These are phyloP conservation scores for Erynnis tages DNA, from an alignment of 2,888 invertebrate genomes.

Conservation along the genomic window DNA sequence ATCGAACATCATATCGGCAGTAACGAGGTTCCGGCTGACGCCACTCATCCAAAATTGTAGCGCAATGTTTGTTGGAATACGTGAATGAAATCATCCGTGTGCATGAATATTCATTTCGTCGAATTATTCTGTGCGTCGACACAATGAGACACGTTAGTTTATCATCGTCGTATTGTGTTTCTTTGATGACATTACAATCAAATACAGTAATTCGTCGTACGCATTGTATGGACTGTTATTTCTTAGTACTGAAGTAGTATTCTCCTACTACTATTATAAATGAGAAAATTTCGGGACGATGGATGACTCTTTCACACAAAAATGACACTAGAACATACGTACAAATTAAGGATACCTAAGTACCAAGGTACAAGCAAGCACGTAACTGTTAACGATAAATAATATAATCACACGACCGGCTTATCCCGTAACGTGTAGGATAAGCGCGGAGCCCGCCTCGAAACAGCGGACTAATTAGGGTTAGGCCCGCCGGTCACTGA, in stretches of 20 bases:
- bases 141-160: conserved; percentile 2
- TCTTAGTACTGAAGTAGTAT: too few species aligned
- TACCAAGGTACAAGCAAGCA: too few species aligned
- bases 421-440: not conserved
- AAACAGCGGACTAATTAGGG: not conserved
- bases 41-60: conserved; percentile 11
- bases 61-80: conserved; percentile 14
- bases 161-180: not conserved
- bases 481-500: too few species aligned
- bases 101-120: conserved; percentile 20
- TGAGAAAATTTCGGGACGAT: too few species aligned
- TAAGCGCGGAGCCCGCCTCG: not conserved
- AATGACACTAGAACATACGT: too few species aligned
- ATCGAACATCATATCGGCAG: not conserved
- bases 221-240: too few species aligned
- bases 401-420: not conserved
- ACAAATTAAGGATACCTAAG: too few species aligned
- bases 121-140: not conserved
- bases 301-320: too few species aligned
- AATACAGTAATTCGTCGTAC: too few species aligned
- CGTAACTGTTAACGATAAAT: too few species aligned
- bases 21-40: conserved; percentile 3
- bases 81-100: conserved; percentile 13
- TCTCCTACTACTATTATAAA: too few species aligned
- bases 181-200: too few species aligned